Conservation (phyloP, 2,888 invertebrate genomes). For the Spialia ferax region DNA sequence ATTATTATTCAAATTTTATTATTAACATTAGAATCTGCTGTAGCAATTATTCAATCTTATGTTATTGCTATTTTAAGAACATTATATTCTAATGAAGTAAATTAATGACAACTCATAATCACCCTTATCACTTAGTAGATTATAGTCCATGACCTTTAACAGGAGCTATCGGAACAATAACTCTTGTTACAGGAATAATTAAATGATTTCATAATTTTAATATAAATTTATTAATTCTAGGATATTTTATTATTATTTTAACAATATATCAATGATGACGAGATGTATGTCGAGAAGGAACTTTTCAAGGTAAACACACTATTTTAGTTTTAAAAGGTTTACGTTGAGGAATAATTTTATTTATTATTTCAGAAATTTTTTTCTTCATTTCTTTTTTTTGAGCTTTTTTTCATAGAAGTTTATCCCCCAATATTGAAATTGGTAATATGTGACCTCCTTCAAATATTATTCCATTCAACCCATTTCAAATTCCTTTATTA, state of each 20-base stretch:
- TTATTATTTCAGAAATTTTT: background rate
- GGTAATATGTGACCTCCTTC: background rate
- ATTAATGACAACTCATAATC: constrained; percentile 86
- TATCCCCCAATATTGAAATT: background rate
- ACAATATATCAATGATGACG: constrained; percentile 90
- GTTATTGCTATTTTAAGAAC: constrained; percentile 89
- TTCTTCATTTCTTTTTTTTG: background rate
- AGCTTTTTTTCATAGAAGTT: background rate
- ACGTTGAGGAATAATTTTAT: constrained; percentile 81
- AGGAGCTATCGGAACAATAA: constrained; percentile 86
- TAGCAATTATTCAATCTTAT: constrained; percentile 89
- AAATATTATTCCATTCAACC: background rate
- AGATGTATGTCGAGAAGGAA: constrained; percentile 89
- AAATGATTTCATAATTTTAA: constrained; percentile 88
- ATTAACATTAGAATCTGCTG: constrained; percentile 57
- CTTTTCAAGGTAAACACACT: constrained; percentile 89
- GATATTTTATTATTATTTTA: constrained; percentile 75
- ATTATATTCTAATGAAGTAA: constrained; percentile 89
- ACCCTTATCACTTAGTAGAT: constrained; percentile 89
- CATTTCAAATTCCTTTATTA: background rate
- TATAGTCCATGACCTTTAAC: constrained; percentile 89
- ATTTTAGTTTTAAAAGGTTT: constrained; percentile 85
- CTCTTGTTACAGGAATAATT: constrained; percentile 84
- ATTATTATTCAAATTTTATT: constrained; percentile 80
- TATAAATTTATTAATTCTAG: constrained; percentile 81